Percentiles rank a stretch among this genome's conserved stretches.
phyloP scores from a whole-genome alignment of 2,888 invertebrate genomes.

The Amphipyra tragopoginis region DNA sequence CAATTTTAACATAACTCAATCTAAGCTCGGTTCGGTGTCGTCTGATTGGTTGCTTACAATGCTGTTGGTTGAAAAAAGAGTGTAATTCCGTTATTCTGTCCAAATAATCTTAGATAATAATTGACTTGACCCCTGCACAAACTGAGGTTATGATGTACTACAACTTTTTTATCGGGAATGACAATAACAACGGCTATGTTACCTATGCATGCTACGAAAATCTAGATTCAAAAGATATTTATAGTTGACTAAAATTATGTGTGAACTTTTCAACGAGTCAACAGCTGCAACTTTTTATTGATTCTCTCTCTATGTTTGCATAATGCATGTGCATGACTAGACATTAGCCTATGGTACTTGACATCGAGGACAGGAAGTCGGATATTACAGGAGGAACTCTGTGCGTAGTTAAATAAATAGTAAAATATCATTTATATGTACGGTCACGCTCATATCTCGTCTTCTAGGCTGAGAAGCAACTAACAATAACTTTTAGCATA shows the following conservation, averaged over 20 bases:
- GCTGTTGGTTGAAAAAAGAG: not conserved
- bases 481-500: too few species aligned
- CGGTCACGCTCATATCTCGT: constrained; percentile 26
- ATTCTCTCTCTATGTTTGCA: constrained; percentile 56
- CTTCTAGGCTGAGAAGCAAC: not conserved
- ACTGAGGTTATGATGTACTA: too few species aligned
- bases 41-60: constrained; percentile 3
- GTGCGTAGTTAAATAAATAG: constrained; percentile 27
- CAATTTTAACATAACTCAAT: constrained; percentile 45
- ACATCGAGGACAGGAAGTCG: constrained; percentile 75
- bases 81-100: too few species aligned
- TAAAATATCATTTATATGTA: constrained; percentile 33
- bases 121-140: too few species aligned
- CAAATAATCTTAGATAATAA: too few species aligned
- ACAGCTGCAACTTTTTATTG: constrained; percentile 60
- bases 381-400: constrained; percentile 50
- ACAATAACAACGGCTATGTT: not conserved
- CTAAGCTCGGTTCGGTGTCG: constrained; percentile 12
- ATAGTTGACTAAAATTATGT: constrained; percentile 18
- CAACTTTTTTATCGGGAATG: too few species aligned
- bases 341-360: constrained; percentile 67
- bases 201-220: not conserved
- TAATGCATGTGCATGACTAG: constrained; percentile 68
- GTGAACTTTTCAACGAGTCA: constrained; percentile 41
- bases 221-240: not conserved